A percentile compares a stretch with the other conserved stretches of the same genome.
Evolutionary conservation across 2,888 invertebrate genomes (phyloP).

Genomic region (Leptopilina syphax): DNA sequence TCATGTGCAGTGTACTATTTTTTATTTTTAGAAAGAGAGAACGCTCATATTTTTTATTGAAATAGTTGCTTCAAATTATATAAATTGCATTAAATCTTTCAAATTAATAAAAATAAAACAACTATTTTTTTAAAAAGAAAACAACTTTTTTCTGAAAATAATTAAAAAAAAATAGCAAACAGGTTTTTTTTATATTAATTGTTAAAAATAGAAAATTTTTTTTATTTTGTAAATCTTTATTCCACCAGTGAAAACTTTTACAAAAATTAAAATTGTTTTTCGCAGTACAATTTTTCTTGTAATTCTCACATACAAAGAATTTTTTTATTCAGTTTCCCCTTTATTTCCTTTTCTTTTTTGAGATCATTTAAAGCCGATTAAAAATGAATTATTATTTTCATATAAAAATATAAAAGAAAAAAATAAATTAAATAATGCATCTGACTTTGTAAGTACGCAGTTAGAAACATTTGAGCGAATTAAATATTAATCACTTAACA

Average conservation of each 20-base stretch:
- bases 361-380: background rate
- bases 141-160: too few species aligned
- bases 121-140: too few species aligned
- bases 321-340: background rate
- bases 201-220: background rate
- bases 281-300: too few species aligned
- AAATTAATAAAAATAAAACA: too few species aligned
- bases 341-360: background rate
- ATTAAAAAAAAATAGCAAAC: too few species aligned
- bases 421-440: background rate
- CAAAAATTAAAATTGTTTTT: slow-evolving; percentile 11
- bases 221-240: background rate
- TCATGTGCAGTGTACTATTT: background rate
- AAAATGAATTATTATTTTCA: background rate
- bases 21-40: background rate
- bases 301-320: too few species aligned
- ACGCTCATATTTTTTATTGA: background rate
- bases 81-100: background rate
- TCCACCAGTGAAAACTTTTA: background rate
- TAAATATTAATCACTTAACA: slow-evolving; percentile 17
- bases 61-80: background rate
- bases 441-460: slow-evolving; percentile 25
- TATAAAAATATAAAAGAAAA: background rate
- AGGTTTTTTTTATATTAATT: too few species aligned
- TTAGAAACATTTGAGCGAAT: slow-evolving; percentile 17